Percentiles rank a stretch among this genome's conserved stretches.
Conservation (phyloP, 2,113 vertebrate species). For the Pelmatolapia mariae region DNA sequence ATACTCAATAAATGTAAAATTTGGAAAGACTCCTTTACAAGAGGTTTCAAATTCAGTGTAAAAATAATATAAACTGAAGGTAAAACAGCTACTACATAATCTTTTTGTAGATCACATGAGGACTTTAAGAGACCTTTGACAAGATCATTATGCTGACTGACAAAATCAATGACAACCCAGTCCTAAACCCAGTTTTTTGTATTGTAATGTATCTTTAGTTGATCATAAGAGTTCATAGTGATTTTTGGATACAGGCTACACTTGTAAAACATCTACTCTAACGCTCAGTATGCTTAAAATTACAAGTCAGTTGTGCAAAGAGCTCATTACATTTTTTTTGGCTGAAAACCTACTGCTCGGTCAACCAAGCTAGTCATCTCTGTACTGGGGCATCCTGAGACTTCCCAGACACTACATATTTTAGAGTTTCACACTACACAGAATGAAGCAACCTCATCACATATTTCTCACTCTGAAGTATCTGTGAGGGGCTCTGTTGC, state of each 20-base stretch:
- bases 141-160: not conserved
- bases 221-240: not conserved
- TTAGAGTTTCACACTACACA: not conserved
- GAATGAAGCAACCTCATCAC: not conserved
- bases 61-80: not conserved
- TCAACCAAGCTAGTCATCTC: not conserved
- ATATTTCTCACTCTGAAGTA: constrained; percentile 32
- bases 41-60: not conserved
- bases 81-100: not conserved
- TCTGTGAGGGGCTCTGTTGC: constrained; percentile 24
- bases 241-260: not conserved
- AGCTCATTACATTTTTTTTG: not conserved
- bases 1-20: not conserved
- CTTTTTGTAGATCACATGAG: not conserved
- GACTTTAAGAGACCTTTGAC: not conserved
- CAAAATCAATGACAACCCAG: not conserved
- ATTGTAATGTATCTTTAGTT: not conserved
- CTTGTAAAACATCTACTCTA: not conserved
- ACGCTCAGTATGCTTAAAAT: not conserved
- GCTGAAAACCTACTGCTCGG: not conserved
- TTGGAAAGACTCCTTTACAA: not conserved
- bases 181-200: not conserved
- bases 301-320: not conserved
- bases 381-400: not conserved
- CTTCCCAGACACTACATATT: not conserved